Evolutionary conservation across 2,888 invertebrate species (phyloP).

Genomic region (Cartodere bifasciata): DNA sequence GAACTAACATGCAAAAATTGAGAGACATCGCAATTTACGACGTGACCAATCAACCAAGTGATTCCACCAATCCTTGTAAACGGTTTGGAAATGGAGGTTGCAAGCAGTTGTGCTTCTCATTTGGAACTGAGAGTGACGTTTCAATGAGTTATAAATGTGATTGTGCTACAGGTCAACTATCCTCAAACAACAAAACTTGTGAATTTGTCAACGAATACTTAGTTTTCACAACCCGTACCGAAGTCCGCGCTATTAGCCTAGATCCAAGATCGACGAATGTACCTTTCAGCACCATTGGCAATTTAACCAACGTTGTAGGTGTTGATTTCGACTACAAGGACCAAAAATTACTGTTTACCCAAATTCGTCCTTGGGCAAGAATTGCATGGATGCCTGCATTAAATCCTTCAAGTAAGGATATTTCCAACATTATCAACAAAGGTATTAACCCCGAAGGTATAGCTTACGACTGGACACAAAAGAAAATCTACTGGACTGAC

Average conservation of each 20-base stretch:
- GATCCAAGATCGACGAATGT: conserved; percentile 69
- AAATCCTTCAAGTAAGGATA: conserved; percentile 48
- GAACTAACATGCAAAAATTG: conserved; percentile 73
- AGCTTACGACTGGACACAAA: conserved; percentile 95
- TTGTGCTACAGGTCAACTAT: conserved; percentile 80
- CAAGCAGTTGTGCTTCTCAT: conserved; percentile 91
- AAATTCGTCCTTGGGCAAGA: conserved; percentile 82
- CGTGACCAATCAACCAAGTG: conserved; percentile 72
- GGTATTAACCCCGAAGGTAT: conserved; percentile 89
- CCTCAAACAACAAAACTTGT: conserved; percentile 53
- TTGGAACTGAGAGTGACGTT: conserved; percentile 54
- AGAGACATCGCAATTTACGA: conserved; percentile 89
- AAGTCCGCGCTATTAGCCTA: conserved; percentile 81
- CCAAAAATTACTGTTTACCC: conserved; percentile 80
- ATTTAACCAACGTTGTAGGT: conserved; percentile 86
- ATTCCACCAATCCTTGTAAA: conserved; percentile 70
- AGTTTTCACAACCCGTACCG: conserved; percentile 87
- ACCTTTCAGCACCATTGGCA: conserved; percentile 75
- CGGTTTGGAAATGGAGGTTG: conserved; percentile 71
- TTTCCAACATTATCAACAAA: conserved; percentile 57
- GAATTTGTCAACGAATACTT: conserved; percentile 78
- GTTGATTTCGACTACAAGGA: conserved; percentile 90
- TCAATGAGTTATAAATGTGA: conserved; percentile 58
- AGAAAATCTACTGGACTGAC: conserved; percentile 97
- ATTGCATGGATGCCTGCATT: conserved; percentile 71